phyloP scores from a whole-genome alignment of 2,113 vertebrate species.

The Cyprinodon tularosa region DNA sequence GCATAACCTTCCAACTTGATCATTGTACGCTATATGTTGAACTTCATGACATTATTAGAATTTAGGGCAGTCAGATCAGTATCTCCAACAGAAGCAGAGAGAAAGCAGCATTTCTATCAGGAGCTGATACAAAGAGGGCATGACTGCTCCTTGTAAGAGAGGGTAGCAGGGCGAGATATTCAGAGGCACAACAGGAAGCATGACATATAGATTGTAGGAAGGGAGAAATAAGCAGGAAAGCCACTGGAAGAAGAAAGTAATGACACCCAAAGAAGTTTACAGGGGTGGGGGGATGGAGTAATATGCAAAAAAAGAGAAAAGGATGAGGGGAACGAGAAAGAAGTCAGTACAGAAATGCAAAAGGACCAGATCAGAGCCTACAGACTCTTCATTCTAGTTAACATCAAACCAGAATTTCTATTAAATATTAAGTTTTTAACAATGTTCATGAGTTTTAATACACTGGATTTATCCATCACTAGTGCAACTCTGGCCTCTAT shows the following conservation, averaged over 20 bases:
- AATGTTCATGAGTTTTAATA: conserved; percentile 56
- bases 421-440: conserved; percentile 56
- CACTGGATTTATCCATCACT: conserved; percentile 56
- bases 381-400: conserved; percentile 78
- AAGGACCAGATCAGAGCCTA: conserved; percentile 76
- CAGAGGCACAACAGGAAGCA: conserved; percentile 50
- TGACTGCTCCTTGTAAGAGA: conserved; percentile 36
- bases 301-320: conserved; percentile 47
- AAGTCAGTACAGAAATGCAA: conserved; percentile 62
- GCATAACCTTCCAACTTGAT: conserved; percentile 76
- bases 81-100: conserved; percentile 51
- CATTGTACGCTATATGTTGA: conserved; percentile 76
- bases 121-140: conserved; percentile 55
- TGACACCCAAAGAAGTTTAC: conserved; percentile 58
- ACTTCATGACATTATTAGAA: conserved; percentile 75
- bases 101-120: conserved; percentile 60
- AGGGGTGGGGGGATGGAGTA: conserved; percentile 25
- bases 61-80: conserved; percentile 67
- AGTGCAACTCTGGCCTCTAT: conserved; percentile 66
- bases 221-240: conserved; percentile 55
- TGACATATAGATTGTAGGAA: conserved; percentile 53
- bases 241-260: conserved; percentile 33
- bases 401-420: conserved; percentile 61
- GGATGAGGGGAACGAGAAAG: conserved; percentile 22
- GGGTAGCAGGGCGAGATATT: conserved; percentile 25